These are phyloP conservation scores for Coptodon bakossiorum DNA, from an alignment of 2,113 vertebrate genomes.

Conservation along the genomic window DNA sequence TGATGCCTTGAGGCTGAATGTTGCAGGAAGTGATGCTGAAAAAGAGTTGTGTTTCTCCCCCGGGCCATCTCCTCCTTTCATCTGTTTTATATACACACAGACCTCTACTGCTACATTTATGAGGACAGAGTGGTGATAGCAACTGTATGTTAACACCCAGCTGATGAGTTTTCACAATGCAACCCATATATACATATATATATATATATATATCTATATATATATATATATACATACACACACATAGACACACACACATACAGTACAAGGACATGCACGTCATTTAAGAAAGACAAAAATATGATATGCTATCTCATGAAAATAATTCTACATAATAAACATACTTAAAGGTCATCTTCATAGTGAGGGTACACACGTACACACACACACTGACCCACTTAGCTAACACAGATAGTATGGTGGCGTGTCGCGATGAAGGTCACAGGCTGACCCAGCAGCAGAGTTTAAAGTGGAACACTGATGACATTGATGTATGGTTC, in stretches of 20 bases:
- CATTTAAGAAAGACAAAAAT: not conserved
- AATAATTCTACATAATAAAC: not conserved
- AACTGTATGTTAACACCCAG: not conserved
- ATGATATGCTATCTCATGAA: not conserved
- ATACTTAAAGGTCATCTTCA: not conserved
- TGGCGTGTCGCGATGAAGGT: not conserved
- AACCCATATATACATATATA: not conserved
- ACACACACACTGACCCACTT: not conserved
- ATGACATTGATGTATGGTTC: not conserved
- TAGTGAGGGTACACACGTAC: not conserved
- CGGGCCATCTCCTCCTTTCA: conserved; percentile 34
- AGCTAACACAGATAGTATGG: not conserved
- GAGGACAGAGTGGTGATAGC: not conserved
- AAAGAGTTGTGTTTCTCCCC: conserved; percentile 48
- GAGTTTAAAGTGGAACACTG: not conserved
- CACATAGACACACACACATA: not conserved
- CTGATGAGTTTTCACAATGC: not conserved
- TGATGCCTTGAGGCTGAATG: conserved; percentile 51
- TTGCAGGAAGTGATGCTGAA: conserved; percentile 58
- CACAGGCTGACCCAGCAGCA: not conserved
- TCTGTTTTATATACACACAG: conserved; percentile 15
- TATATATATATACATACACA: not conserved
- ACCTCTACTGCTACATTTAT: not conserved
- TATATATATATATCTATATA: no score
- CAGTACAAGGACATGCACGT: not conserved